Base-by-base conservation (phyloP, 2,797 vertebrate species). In the Zenarchopterus dispar region DNA sequence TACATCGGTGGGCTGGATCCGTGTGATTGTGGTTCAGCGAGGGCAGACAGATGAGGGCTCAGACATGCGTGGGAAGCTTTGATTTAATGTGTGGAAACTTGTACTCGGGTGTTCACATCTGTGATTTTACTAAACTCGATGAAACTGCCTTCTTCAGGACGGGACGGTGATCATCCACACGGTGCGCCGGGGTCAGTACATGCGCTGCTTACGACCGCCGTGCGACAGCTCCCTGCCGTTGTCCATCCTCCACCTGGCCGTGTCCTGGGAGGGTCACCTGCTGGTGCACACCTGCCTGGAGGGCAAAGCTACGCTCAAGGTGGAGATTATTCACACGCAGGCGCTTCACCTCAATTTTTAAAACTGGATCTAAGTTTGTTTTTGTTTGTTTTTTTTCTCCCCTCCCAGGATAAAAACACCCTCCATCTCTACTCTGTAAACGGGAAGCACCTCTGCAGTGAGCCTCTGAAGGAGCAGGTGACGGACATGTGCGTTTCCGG, bases 371-470 rank as follows among this genome's bases (percentile, higher is more conserved):
- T 2, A 24, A 24, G 11, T 36, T 10, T 2, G 2, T 10, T 36
- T 10, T 36, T 36, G 13, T 39, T 39, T 4, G 1, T 15, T 15
- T 8, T 15, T 16, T 13, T 13, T 11, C 8, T 44, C 1, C 60
- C 21, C 76, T 11, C 62, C 31, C 84, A 99, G 97, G 96, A 98
- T 92, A 98, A 97, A 90, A 96, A 97, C 56, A 90, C 93, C 0
- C 91, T 99, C 28, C 97, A 99, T 86, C 92, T 99, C 53, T 99
- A 96, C 91, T 97, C 96, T 61, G 90, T 99, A 23, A 99, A 99
- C 69, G 97, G 97, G 68, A 99, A 97, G 45, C 91, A 95, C 42
- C 89, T 99, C 56, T 85, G 90, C 64, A 96, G 95, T 6, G 94
- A 97, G 85, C 87, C 86, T 47, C 92, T 99, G 84, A 95, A 94